A percentile compares a stretch with the other conserved stretches of the same genome.
Conservation (phyloP, 1,140 invertebrate species). For the Ctenoplectra terminalis region DNA sequence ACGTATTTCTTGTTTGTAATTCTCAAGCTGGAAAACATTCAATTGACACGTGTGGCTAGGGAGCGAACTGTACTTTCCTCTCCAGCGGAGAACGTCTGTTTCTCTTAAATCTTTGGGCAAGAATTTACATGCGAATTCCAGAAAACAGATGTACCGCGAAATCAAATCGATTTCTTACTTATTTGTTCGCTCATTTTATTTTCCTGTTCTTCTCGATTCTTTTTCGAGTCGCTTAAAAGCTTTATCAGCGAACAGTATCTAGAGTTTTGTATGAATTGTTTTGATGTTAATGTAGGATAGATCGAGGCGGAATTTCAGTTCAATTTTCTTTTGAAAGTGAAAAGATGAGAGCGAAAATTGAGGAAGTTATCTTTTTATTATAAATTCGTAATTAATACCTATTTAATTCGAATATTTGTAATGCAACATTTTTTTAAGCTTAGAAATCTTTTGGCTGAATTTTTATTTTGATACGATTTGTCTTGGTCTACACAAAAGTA, state of each 20-base stretch:
- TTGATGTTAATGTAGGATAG: no score
- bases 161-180: slow-evolving; percentile 36
- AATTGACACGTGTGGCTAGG: slow-evolving; percentile 33
- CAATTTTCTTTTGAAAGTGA: no score
- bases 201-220: background rate
- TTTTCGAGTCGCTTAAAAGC: background rate
- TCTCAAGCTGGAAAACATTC: slow-evolving; percentile 3
- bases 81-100: slow-evolving; percentile 9
- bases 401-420: no score
- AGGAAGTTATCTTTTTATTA: no score
- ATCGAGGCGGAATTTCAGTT: no score
- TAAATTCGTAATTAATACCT: no score
- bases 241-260: background rate
- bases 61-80: slow-evolving; percentile 4
- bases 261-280: background rate
- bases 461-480: no score
- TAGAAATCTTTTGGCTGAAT: no score
- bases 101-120: slow-evolving; percentile 33
- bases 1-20: slow-evolving; percentile 21
- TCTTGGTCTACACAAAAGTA: no score
- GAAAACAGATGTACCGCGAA: slow-evolving; percentile 36
- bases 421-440: no score
- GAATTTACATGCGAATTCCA: slow-evolving; percentile 48
- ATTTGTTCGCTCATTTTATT: background rate
- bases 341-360: no score